Evolutionary conservation across 2,888 invertebrate species (phyloP).

Genomic region (Heliconius hortense): DNA sequence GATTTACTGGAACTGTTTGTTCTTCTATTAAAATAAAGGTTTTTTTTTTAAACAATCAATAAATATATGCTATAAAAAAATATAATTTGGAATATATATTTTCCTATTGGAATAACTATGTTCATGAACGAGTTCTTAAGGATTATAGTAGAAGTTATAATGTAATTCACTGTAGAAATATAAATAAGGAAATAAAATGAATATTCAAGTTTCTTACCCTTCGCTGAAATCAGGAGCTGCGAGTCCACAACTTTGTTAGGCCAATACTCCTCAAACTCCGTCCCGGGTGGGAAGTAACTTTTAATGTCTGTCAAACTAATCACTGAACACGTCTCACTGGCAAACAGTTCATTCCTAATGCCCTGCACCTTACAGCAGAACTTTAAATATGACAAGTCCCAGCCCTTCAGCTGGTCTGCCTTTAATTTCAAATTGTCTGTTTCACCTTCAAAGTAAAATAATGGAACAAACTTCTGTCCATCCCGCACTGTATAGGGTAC

Average conservation of each 20-base stretch:
- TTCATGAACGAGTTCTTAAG: background rate
- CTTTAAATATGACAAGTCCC: slow-evolving; percentile 96
- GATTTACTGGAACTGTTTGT: no score
- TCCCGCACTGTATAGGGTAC: slow-evolving; percentile 95
- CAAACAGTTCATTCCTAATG: slow-evolving; percentile 94
- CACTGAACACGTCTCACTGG: slow-evolving; percentile 94
- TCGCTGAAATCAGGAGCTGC: slow-evolving; percentile 87
- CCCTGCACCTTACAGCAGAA: slow-evolving; percentile 97
- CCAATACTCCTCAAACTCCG: slow-evolving; percentile 96
- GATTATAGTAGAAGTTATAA: background rate
- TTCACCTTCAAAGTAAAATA: slow-evolving; percentile 94
- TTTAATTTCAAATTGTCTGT: slow-evolving; percentile 95
- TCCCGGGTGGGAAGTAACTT: slow-evolving; percentile 94
- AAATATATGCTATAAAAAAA: no score
- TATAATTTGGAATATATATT: no score
- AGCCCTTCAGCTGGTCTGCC: slow-evolving; percentile 93
- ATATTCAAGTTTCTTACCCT: slow-evolving; percentile 67
- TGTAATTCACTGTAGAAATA: background rate
- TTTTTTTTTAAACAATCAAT: no score
- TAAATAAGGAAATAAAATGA: background rate
- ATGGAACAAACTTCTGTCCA: slow-evolving; percentile 92
- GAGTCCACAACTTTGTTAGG: slow-evolving; percentile 93
- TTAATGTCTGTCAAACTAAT: slow-evolving; percentile 95
- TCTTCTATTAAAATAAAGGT: no score
- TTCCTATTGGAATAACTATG: background rate